These are phyloP conservation scores for Drosophila malerkotliana DNA, from an alignment of 1,140 invertebrate genomes.

Conservation along the genomic window DNA sequence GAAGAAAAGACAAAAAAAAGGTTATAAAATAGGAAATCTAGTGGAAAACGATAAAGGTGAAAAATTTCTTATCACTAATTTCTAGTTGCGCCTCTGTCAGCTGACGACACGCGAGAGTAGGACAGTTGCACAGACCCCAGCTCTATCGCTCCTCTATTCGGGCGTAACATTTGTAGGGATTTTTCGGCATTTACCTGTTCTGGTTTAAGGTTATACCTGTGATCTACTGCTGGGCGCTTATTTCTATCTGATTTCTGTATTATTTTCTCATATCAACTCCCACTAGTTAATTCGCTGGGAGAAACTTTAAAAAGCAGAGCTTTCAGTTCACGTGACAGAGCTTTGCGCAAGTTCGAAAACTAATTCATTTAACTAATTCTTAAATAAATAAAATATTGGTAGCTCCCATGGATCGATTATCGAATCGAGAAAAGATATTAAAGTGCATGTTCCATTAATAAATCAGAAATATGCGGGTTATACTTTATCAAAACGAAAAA, in stretches of 20 bases:
- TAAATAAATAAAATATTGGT: conserved; percentile 24
- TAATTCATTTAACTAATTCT: conserved; percentile 19
- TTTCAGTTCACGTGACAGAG: conserved; percentile 78
- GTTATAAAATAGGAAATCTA: conserved; percentile 23
- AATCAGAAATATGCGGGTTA: conserved; percentile 22
- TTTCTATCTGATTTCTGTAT: conserved; percentile 22
- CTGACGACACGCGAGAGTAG: conserved; percentile 23
- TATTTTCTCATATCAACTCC: conserved; percentile 37
- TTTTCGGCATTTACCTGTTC: not conserved
- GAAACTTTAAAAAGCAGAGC: conserved; percentile 68
- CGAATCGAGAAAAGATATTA: not conserved
- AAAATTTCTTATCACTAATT: conserved; percentile 53
- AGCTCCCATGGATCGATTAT: not conserved
- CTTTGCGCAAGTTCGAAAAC: conserved; percentile 75
- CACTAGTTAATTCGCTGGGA: conserved; percentile 25
- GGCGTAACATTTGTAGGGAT: not conserved
- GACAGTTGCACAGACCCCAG: conserved; percentile 11
- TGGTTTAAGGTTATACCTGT: conserved; percentile 8
- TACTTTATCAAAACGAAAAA: conserved; percentile 25
- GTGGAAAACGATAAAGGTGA: conserved; percentile 23
- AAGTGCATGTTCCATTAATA: conserved; percentile 6
- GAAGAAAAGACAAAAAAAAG: conserved; percentile 9
- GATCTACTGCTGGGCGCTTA: conserved; percentile 5
- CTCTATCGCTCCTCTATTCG: not conserved
- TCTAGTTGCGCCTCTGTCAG: conserved; percentile 38